phyloP scores from a whole-genome alignment of 2,888 invertebrate species.

The Aleiodes leptofemur region DNA sequence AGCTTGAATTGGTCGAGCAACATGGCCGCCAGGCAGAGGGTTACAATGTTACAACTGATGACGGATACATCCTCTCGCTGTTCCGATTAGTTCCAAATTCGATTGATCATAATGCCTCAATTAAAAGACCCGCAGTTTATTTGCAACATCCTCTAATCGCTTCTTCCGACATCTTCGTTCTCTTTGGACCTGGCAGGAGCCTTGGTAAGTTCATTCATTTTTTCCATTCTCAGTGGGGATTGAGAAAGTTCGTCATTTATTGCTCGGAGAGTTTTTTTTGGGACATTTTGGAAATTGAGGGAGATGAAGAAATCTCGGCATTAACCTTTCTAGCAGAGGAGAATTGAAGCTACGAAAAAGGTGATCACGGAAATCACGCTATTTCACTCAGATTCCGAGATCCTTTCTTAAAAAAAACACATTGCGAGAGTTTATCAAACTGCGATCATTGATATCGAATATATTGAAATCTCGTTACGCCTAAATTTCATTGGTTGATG shows the following conservation, averaged over 20 bases:
- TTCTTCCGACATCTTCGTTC: constrained; percentile 67
- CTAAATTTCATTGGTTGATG: too few relatives aligned
- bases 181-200: constrained; percentile 64
- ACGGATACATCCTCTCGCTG: constrained; percentile 64
- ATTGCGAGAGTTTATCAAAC: too few relatives aligned
- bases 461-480: too few relatives aligned
- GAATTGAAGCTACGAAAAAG: too few relatives aligned
- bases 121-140: constrained; percentile 61
- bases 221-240: not conserved
- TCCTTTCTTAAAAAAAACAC: too few relatives aligned
- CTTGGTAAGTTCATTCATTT: constrained; percentile 58
- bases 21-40: constrained; percentile 65
- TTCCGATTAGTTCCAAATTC: constrained; percentile 63
- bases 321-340: too few relatives aligned
- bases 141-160: constrained; percentile 63
- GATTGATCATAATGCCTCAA: constrained; percentile 51
- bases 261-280: not conserved
- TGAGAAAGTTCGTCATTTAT: too few relatives aligned
- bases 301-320: too few relatives aligned
- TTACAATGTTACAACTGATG: constrained; percentile 63
- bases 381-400: too few relatives aligned
- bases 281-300: not conserved
- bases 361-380: too few relatives aligned
- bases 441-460: too few relatives aligned
- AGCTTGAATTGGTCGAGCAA: too few relatives aligned